Conservation (phyloP, 2,797 vertebrate genomes). For the Iguana delicatissima region DNA sequence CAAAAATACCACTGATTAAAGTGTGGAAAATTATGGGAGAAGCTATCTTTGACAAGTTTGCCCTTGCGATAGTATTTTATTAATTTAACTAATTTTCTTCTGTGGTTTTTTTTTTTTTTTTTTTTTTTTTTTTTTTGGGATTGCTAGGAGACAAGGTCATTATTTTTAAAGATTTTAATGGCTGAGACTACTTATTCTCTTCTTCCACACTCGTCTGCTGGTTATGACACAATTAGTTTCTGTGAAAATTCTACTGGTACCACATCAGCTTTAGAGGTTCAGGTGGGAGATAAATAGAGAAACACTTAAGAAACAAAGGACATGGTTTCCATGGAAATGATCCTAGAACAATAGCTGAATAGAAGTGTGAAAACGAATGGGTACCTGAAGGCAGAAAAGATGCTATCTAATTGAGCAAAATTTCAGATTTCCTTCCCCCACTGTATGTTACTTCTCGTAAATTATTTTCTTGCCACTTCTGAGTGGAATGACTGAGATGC, state of each 20-base stretch:
- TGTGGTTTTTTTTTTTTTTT: background rate
- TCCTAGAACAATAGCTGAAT: background rate
- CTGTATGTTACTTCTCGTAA: conserved; percentile 16
- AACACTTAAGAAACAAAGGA: conserved; percentile 21
- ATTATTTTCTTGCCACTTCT: background rate
- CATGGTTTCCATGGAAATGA: conserved; percentile 25
- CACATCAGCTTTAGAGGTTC: background rate
- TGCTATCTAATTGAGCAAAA: background rate
- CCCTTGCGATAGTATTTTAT: background rate
- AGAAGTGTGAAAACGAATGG: conserved; percentile 4
- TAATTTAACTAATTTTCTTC: background rate
- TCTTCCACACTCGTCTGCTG: background rate
- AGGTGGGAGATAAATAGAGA: conserved; percentile 1
- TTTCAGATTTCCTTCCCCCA: background rate
- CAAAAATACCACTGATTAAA: background rate
- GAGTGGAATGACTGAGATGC: background rate
- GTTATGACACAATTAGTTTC: conserved; percentile 27
- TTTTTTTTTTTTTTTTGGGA: background rate
- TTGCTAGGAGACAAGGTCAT: background rate
- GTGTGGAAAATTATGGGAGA: background rate
- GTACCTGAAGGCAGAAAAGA: conserved; percentile 3
- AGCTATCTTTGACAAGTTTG: background rate
- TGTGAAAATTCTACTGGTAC: conserved; percentile 8
- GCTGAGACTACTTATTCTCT: background rate
- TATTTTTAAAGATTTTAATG: background rate